A percentile compares a stretch with the other conserved stretches of the same genome.
These are phyloP conservation scores for Tachuris rubrigastra DNA, from an alignment of 2,113 vertebrate species.

Conservation along the genomic window DNA sequence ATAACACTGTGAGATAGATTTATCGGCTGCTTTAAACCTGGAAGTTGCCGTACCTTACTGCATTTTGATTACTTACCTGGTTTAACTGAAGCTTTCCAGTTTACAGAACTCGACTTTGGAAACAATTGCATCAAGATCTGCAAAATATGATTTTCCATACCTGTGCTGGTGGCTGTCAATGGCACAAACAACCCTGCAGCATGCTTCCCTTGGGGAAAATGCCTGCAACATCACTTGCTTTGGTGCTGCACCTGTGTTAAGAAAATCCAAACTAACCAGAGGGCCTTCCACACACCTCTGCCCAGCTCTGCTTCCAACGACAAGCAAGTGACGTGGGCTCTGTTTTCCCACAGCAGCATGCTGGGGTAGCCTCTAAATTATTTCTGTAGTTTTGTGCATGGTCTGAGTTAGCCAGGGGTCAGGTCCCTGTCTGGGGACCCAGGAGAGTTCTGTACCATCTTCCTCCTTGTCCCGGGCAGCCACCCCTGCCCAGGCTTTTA, in stretches of 20 bases:
- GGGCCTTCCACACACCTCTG: background rate
- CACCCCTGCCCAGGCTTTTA: background rate
- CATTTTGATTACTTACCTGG: background rate
- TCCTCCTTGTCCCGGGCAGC: fast-evolving
- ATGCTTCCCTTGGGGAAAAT: fast-evolving
- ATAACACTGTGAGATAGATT: background rate
- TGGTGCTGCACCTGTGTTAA: fast-evolving
- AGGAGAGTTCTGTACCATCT: background rate
- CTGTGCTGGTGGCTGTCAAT: background rate
- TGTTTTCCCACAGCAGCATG: background rate
- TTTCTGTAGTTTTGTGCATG: background rate
- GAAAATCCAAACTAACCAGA: background rate
- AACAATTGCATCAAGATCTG: background rate
- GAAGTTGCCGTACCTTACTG: background rate
- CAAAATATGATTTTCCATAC: background rate
- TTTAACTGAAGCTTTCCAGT: background rate
- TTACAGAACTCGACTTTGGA: background rate
- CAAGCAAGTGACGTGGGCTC: fast-evolving
- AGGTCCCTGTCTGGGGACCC: background rate
- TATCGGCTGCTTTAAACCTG: background rate
- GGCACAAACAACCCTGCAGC: background rate
- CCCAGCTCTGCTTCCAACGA: background rate
- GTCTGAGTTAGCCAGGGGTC: no score
- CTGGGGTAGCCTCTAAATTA: fast-evolving
- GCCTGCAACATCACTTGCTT: background rate